These are phyloP conservation scores for Graphium colonna DNA, from an alignment of 2,888 invertebrate species.

Conservation along the genomic window DNA sequence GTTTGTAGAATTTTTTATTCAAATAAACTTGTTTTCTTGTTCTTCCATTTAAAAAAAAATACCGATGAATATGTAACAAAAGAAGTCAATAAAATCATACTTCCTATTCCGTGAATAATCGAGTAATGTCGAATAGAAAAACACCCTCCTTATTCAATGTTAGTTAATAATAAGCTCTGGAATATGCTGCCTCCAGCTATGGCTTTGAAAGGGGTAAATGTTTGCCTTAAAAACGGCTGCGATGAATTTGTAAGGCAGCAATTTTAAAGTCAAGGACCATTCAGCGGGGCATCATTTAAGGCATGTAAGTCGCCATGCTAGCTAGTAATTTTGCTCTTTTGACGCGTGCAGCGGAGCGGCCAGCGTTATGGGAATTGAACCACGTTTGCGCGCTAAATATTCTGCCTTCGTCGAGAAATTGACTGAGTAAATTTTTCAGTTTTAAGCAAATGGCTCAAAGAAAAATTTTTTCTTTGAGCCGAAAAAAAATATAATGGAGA, in stretches of 20 bases:
- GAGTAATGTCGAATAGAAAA: background rate
- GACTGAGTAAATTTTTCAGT: background rate
- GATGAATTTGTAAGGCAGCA: constrained; percentile 7
- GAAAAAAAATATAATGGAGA: too few species aligned
- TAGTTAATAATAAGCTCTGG: background rate
- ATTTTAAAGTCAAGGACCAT: constrained; percentile 15
- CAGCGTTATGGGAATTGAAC: background rate
- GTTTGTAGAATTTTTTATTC: too few species aligned
- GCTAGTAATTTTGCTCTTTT: constrained; percentile 21
- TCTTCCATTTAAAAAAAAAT: too few species aligned
- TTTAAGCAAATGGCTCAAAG: background rate
- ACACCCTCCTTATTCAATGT: background rate
- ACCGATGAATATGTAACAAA: too few species aligned
- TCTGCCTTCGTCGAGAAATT: background rate
- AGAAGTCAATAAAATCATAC: too few species aligned
- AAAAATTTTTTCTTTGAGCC: too few species aligned
- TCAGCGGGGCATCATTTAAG: constrained; percentile 16
- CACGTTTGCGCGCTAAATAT: background rate
- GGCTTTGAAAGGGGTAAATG: background rate
- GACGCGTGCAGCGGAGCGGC: background rate
- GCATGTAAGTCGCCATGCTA: constrained; percentile 12
- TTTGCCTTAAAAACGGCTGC: constrained; percentile 1
- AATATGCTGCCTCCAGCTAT: background rate
- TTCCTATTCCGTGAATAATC: too few species aligned
- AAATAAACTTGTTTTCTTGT: too few species aligned